A percentile compares a stretch with the other conserved stretches of the same genome.
Evolutionary conservation across 1,140 invertebrate species (phyloP).

Genomic region (Campoletis sonorensis): DNA sequence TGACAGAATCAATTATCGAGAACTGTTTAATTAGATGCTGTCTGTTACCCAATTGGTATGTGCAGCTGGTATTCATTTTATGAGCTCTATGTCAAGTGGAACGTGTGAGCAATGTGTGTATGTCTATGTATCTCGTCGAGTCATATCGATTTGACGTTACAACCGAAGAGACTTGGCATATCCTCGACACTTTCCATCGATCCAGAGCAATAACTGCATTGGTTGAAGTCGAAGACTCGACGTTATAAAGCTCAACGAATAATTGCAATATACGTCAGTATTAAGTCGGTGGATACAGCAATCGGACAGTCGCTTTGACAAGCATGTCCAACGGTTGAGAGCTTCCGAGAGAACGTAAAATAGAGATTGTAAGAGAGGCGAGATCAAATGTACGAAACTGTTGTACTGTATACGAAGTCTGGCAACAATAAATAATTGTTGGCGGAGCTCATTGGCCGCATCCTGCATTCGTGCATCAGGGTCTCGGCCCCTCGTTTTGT

Average conservation of each 20-base stretch:
- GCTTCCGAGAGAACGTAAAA: conserved; percentile 15
- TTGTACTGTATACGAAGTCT: conserved; percentile 56
- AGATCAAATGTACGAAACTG: conserved; percentile 11
- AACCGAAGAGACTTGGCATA: neutral
- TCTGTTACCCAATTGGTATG: neutral
- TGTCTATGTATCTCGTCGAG: conserved; percentile 49
- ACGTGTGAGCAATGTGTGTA: conserved; percentile 40
- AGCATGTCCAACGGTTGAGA: neutral
- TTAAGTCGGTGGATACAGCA: neutral
- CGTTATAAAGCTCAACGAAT: neutral
- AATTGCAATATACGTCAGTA: conserved; percentile 20
- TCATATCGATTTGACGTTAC: conserved; percentile 52
- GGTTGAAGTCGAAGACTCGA: neutral
- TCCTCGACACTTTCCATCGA: neutral
- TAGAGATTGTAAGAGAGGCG: conserved; percentile 16
- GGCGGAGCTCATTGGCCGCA: conserved; percentile 72
- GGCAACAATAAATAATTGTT: conserved; percentile 75
- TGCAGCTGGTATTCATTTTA: neutral
- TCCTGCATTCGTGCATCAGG: conserved; percentile 69
- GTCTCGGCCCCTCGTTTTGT: conserved; percentile 67
- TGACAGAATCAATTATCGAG: neutral
- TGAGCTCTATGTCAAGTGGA: neutral
- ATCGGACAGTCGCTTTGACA: conserved; percentile 13
- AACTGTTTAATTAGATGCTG: neutral
- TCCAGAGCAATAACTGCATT: neutral